Conservation (phyloP, 2,797 vertebrate species). For the Chaetophractus vellerosus region DNA sequence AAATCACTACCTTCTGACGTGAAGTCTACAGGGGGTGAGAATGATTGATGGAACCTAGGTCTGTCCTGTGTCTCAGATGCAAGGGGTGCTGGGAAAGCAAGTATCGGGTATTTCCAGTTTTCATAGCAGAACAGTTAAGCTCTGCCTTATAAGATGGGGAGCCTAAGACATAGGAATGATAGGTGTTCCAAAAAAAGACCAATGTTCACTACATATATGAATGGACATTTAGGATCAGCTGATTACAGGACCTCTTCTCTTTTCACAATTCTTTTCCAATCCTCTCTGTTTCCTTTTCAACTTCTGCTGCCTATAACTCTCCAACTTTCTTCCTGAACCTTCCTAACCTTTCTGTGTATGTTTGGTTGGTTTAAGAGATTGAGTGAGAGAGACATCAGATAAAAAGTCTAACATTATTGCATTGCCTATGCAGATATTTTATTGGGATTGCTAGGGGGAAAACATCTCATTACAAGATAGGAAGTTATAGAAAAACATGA, state of each 20-base stretch:
- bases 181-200: neutral
- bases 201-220: neutral
- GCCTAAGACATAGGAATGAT: neutral
- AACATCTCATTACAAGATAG: neutral
- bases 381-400: neutral
- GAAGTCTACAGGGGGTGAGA: neutral
- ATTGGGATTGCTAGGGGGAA: neutral
- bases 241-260: neutral
- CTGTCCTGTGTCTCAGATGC: neutral
- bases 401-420: neutral
- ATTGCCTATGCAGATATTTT: neutral
- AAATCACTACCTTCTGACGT: neutral
- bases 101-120: neutral
- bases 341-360: neutral
- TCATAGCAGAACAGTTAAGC: neutral
- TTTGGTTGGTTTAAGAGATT: neutral
- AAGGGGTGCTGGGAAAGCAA: neutral
- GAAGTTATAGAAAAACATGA: conserved; percentile 4
- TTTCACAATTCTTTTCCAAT: neutral
- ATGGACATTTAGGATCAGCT: neutral
- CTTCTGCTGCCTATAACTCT: neutral
- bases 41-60: neutral
- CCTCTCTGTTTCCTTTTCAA: neutral
- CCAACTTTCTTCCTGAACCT: neutral
- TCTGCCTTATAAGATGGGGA: neutral